Evolutionary conservation across 2,888 invertebrate species (phyloP).

Genomic region (Stomorhina lunata): DNA sequence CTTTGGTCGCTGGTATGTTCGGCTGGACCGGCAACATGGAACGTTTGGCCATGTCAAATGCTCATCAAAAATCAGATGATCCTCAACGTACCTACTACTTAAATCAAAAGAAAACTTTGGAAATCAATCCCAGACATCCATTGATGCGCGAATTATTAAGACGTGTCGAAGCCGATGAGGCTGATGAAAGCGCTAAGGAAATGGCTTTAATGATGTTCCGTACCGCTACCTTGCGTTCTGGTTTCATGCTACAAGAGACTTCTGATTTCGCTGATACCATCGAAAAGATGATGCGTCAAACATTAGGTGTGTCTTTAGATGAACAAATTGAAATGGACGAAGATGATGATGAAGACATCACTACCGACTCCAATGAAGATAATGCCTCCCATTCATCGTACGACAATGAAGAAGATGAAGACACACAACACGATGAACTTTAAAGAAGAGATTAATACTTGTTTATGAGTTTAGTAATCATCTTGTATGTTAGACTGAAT

Average conservation of each 20-base stretch:
- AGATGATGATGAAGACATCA: conserved; percentile 78
- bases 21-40: conserved; percentile 99
- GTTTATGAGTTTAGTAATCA: conserved; percentile 5
- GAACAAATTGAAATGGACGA: conserved; percentile 82
- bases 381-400: conserved; percentile 54
- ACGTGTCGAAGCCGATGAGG: conserved; percentile 88
- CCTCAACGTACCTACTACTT: conserved; percentile 92
- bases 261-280: conserved; percentile 94
- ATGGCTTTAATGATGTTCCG: conserved; percentile 94
- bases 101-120: conserved; percentile 96
- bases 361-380: conserved; percentile 79
- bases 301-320: conserved; percentile 88
- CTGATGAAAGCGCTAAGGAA: conserved; percentile 88
- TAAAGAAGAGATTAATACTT: conserved; percentile 75
- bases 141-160: conserved; percentile 94
- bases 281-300: conserved; percentile 92
- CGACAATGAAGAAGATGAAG: conserved; percentile 80
- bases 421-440: conserved; percentile 83
- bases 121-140: conserved; percentile 98
- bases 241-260: conserved; percentile 94
- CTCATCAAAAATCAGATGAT: conserved; percentile 97
- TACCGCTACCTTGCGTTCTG: conserved; percentile 95
- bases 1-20: conserved; percentile 96
- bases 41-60: conserved; percentile 95
- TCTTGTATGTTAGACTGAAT: conserved; percentile 71